Conservation (phyloP, 1,140 invertebrate genomes). For the Mylabris phalerata region DNA sequence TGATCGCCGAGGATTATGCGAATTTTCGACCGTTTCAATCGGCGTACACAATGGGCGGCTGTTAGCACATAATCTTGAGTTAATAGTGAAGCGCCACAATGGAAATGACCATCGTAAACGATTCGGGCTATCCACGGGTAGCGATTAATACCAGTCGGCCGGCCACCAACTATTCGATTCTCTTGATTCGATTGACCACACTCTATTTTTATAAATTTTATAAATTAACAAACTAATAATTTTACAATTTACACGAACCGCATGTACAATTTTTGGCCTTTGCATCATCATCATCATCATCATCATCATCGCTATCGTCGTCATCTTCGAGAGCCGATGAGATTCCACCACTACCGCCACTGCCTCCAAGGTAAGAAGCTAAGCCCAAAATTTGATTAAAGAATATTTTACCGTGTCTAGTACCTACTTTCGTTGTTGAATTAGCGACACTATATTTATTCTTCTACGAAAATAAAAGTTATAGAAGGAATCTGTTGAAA, state of each 20-base stretch:
- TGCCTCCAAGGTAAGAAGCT: conserved; percentile 39
- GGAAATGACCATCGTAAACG: conserved; percentile 79
- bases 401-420: conserved; percentile 48
- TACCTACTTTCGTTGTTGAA: neutral
- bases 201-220: conserved; percentile 43
- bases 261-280: conserved; percentile 54
- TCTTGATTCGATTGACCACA: conserved; percentile 67
- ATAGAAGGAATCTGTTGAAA: no score
- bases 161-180: conserved; percentile 65
- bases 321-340: conserved; percentile 30
- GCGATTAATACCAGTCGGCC: conserved; percentile 67
- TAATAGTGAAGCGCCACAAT: conserved; percentile 80
- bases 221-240: neutral
- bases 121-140: conserved; percentile 83
- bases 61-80: conserved; percentile 64
- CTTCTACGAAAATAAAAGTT: neutral
- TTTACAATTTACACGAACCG: conserved; percentile 44
- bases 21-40: conserved; percentile 69
- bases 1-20: conserved; percentile 73
- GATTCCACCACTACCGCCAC: neutral
- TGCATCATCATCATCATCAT: conserved; percentile 42
- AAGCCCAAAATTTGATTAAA: conserved; percentile 59
- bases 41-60: conserved; percentile 60
- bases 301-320: conserved; percentile 49
- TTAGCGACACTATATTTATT: neutral